A percentile compares a stretch with the other conserved stretches of the same genome.
phyloP scores from a whole-genome alignment of 2,888 invertebrate species.

The Mesoligia furuncula region DNA sequence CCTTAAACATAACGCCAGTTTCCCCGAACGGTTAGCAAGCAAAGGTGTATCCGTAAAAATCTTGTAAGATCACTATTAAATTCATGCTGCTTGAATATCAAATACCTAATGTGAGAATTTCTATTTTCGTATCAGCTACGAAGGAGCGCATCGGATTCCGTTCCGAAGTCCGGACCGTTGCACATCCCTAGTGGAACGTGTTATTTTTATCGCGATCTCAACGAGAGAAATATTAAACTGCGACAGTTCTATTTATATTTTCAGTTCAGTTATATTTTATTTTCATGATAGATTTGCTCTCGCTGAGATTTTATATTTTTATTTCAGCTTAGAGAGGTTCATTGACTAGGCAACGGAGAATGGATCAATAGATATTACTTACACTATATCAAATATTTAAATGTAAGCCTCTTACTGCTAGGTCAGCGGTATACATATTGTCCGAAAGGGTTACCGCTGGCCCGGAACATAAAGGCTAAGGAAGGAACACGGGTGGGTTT shows the following conservation, averaged over 20 bases:
- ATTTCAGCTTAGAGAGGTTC: neutral
- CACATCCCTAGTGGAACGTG: constrained; percentile 49
- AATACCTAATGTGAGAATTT: constrained; percentile 26
- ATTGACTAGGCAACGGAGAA: neutral
- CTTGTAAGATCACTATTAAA: neutral
- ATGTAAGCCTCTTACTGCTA: neutral
- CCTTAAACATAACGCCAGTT: neutral
- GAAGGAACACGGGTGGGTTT: too few species aligned
- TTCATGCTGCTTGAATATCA: neutral
- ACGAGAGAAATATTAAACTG: constrained; percentile 56
- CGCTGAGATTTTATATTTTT: constrained; percentile 16
- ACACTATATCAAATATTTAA: neutral
- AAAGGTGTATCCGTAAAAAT: neutral
- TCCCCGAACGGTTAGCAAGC: too few species aligned
- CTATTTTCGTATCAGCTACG: constrained; percentile 38
- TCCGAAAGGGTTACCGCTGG: too few species aligned
- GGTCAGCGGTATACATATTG: too few species aligned
- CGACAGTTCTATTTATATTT: constrained; percentile 61
- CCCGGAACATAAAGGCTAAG: too few species aligned
- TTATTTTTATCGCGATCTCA: constrained; percentile 52
- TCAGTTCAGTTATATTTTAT: too few species aligned
- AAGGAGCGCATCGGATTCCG: constrained; percentile 33
- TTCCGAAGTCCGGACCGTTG: constrained; percentile 19
- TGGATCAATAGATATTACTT: neutral
- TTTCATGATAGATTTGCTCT: constrained; percentile 44